Percentiles rank a stretch among this genome's conserved stretches.
Conservation (phyloP, 2,888 invertebrate species). For the Craniophora ligustri region DNA sequence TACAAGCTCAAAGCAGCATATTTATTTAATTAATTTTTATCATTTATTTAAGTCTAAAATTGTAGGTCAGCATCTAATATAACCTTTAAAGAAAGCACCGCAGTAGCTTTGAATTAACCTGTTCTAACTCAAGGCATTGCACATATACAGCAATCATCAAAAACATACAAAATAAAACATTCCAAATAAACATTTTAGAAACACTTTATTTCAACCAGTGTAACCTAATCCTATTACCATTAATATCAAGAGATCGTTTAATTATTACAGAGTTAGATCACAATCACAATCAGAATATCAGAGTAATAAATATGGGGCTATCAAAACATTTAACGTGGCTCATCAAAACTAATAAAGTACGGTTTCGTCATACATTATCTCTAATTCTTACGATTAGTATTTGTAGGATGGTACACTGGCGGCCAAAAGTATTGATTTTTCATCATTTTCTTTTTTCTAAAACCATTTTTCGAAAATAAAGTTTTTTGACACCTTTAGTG, state of each 20-base stretch:
- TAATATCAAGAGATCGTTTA: slow-evolving; percentile 57
- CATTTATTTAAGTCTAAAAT: too few relatives aligned
- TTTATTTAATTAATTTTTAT: too few relatives aligned
- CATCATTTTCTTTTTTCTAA: background rate
- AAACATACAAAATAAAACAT: background rate
- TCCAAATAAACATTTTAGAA: slow-evolving; percentile 15
- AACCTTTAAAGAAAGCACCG: too few relatives aligned
- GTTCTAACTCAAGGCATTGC: too few relatives aligned
- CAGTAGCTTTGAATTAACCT: too few relatives aligned
- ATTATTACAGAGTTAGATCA: slow-evolving; percentile 40
- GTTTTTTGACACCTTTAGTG: too few relatives aligned
- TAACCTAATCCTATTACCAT: slow-evolving; percentile 30
- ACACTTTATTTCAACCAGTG: slow-evolving; percentile 24
- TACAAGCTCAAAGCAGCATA: too few relatives aligned
- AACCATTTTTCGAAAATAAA: too few relatives aligned
- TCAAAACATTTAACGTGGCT: slow-evolving; percentile 52
- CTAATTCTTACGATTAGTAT: slow-evolving; percentile 63
- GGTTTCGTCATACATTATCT: slow-evolving; percentile 54
- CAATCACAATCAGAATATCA: slow-evolving; percentile 26
- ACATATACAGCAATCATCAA: too few relatives aligned
- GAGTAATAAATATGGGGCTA: slow-evolving; percentile 44
- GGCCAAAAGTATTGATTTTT: slow-evolving; percentile 16
- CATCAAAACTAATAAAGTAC: slow-evolving; percentile 56
- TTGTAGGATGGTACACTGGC: slow-evolving; percentile 57
- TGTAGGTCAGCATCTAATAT: too few relatives aligned